A percentile compares a stretch with the other conserved stretches of the same genome.
Evolutionary conservation across 2,888 invertebrate species (phyloP).

Genomic region (Noctua pronuba): DNA sequence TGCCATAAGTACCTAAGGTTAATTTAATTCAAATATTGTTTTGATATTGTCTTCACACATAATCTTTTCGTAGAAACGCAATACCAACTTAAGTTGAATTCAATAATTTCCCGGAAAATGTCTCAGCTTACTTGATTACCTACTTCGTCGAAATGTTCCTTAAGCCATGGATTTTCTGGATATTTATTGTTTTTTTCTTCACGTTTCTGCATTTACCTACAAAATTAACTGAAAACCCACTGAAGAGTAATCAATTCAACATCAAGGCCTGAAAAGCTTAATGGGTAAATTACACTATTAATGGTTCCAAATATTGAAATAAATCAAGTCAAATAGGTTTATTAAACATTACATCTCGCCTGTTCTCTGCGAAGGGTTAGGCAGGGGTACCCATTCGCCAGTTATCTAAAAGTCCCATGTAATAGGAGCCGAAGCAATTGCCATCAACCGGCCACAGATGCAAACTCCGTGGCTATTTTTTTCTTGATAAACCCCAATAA

Average conservation of each 20-base stretch:
- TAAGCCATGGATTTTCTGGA: slow-evolving; percentile 8
- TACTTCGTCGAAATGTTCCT: slow-evolving; percentile 17
- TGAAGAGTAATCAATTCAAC: neutral
- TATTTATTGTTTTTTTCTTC: slow-evolving; percentile 19
- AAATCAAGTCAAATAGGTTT: neutral
- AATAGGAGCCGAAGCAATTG: no score
- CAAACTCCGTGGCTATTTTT: no score
- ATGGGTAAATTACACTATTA: neutral
- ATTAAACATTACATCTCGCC: neutral
- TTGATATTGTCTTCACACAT: neutral
- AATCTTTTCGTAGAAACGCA: slow-evolving; percentile 1
- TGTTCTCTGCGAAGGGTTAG: neutral
- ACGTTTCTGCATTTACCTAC: neutral
- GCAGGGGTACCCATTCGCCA: neutral
- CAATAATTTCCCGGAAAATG: slow-evolving; percentile 10
- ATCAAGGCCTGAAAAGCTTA: neutral
- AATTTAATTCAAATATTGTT: neutral
- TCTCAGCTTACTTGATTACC: slow-evolving; percentile 12
- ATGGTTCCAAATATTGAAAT: neutral
- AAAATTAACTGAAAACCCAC: neutral
- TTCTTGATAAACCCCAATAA: no score
- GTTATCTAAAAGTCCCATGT: no score
- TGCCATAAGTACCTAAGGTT: neutral
- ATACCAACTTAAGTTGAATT: neutral
- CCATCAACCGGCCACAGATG: no score